Evolutionary conservation across 1,140 invertebrate genomes (phyloP), one percentile per base, ranked within the genome.

Genomic region (Drosophila nannoptera): DNA sequence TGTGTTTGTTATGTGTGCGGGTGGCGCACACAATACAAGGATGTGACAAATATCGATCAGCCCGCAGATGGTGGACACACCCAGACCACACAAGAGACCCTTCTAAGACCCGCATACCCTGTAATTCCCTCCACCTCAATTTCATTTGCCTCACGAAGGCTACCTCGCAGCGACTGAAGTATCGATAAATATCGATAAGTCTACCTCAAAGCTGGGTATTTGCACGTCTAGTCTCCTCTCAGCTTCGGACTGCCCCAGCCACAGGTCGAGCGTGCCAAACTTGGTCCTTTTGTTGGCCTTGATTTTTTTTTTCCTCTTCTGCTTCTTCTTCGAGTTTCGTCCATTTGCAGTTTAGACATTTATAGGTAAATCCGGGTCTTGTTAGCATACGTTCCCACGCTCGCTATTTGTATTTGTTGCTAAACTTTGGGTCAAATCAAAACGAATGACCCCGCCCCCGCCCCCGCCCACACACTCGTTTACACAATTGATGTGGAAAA

Each of bases 361-460:
- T 82, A 82, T 84, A 82, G 84, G 72, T 64, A 84, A 82, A 78
- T 84, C 75, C 64, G 60, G 50, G 59, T 70, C 69, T 80, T 73
- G 76, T 78, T 78, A 75, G 72, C 76, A 67, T 70, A 77, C 69
- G 60, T 69, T 62, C 40, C 56, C 55, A 71, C 22, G 22, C 3
- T 22, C 22, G 45, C 61, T 63, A 67, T 53, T 31, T 45, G 22
- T 64, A 50, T 65, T 75, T 69, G 64, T 63, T 75, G 43, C 36
- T 49, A 38, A 78, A 78, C 75, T 83, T 74, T 78, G 67, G 50
- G 74, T 38, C 59, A 82, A 82, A 78, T 84, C 75, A 78, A 78
- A 84, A 69, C 65, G 71, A 83, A 78, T 81, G 73, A 35, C 36
- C 35, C 32, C 22, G 3, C 3, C 14, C n/a, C 12, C n/a, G n/a